Percentiles rank a stretch among this genome's conserved stretches.
phyloP scores from a whole-genome alignment of 2,888 invertebrate genomes.

The Graphium colonna region DNA sequence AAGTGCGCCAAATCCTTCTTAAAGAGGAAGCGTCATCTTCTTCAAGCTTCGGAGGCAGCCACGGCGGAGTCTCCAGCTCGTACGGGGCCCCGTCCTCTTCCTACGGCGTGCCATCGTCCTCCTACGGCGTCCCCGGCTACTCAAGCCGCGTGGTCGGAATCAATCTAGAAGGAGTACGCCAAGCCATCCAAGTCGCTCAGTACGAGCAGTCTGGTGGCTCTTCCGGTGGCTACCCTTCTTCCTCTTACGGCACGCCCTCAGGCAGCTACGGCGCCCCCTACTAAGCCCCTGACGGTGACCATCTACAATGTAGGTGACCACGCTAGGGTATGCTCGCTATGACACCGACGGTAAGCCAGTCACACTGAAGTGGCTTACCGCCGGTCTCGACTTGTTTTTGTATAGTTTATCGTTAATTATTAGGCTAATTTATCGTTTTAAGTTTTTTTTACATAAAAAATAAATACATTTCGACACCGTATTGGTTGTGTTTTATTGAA shows the following conservation, averaged over 20 bases:
- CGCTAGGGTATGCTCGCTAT: conserved; percentile 77
- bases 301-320: conserved; percentile 78
- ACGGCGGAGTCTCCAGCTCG: conserved; percentile 78
- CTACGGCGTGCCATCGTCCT: conserved; percentile 81
- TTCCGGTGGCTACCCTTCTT: conserved; percentile 64
- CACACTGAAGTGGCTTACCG: conserved; percentile 67
- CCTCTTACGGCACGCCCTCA: conserved; percentile 81
- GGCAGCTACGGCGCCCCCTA: conserved; percentile 86
- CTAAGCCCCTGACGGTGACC: conserved; percentile 58
- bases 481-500: conserved; percentile 30
- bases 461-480: conserved; percentile 81
- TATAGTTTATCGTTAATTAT: conserved; percentile 71
- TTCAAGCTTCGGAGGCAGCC: conserved; percentile 71
- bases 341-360: conserved; percentile 65
- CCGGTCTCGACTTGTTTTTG: conserved; percentile 65
- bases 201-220: conserved; percentile 83
- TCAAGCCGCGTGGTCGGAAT: conserved; percentile 88
- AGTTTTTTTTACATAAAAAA: conserved; percentile 71
- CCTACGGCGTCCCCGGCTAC: conserved; percentile 85
- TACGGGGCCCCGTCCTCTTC: conserved; percentile 84
- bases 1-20: conserved; percentile 91
- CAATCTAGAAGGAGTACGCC: conserved; percentile 91
- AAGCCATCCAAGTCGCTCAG: conserved; percentile 93
- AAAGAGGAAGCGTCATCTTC: conserved; percentile 85
- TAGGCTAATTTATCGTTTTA: conserved; percentile 67